Evolutionary conservation across 2,888 invertebrate genomes (phyloP), one percentile per base, ranked within the genome.

Genomic region (Cosmia pyralina): DNA sequence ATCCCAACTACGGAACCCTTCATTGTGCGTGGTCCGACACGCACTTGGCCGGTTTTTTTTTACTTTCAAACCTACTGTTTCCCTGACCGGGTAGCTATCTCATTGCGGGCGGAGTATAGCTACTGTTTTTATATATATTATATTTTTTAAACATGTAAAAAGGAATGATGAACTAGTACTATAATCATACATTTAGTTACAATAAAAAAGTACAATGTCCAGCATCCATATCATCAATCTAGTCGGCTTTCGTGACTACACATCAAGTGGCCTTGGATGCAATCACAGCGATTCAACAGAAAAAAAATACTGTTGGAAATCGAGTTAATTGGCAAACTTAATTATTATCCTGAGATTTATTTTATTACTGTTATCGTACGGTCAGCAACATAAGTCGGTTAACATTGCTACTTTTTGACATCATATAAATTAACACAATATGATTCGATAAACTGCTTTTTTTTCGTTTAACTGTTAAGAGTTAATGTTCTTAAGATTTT

Each of bases 191-290:
- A n/a, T 59, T 48, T 52, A 34, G 48, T 38, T 68, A 48, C 8
- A 44, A 55, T 22, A n/a, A 22, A 62, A 52, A 28, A 48, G 28
- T 76, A 46, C 34, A 77, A 57, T 69, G 34, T 58, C 34, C 41
- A 59, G 41, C 58, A 59, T 34, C 13, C 48, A 81, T 22, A 59
- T 62, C 46, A 75, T 44, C 15, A 79, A 72, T 62, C 73, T 72
- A 22, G 7, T 13, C 17, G 17, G 22, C 52, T 44, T 8, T 81
- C 55, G 60, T 81, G 55, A 66, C 50, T 81, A 75, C 58, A 59
- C n/a, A 59, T 44, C 64, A 44, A 76, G 52, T 58, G 46, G 34
- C 77, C 82, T 76, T 77, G 77, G 38, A 48, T 28, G 19, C 50
- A 66, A 76, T 62, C 46, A 55, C 44, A 65, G 19, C n/a, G 5